Evolutionary conservation across 2,797 vertebrate genomes (phyloP), one percentile per base, ranked within the genome.

Genomic region (Odontamblyopus rebecca): DNA sequence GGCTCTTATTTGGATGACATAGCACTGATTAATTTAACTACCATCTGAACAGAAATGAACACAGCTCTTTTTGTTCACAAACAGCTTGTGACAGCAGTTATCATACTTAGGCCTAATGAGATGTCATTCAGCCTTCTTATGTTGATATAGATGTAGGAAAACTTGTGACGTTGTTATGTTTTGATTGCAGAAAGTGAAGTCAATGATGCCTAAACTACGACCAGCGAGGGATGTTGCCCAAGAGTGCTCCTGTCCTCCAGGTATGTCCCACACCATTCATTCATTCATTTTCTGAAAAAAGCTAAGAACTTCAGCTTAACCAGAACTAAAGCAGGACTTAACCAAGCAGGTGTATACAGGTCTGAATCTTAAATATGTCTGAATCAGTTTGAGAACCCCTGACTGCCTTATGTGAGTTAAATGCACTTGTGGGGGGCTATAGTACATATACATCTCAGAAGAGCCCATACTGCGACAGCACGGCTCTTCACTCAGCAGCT

Each of bases 231-330:
- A 98, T 57, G 93, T 91, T n/a, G 93, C 89, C 0, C 89, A 89
- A 0, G 95, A 96, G 71, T 98, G 97, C 71, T 80, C 88, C 89
- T 98, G 97, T 85, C 96, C 97, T 74, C 95, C 96, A 95, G 97
- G 97, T 98, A 94, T 67, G 92, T 88, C 74, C 1, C 68, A 19
- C 15, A 54, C 5, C 59, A 38, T n/a, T n/a, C n/a, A n/a, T n/a
- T n/a, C n/a, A n/a, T 32, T 4, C 7, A 1, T 29, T 7, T 26
- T 59, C 23, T 57, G 12, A 12, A 57, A 23, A 57, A 3, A 57
- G n/a, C n/a, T 27, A 11, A 57, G n/a, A 26, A 27, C n/a, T 3
- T 12, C 9, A 13, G 13, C 8, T 13, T 18, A 57, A 27, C 2
- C 8, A 26, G 12, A 16, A 29, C 57, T 61, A 30, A 30, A 18